These are phyloP conservation scores for Spodoptera littoralis DNA, from an alignment of 2,888 invertebrate species.

Conservation along the genomic window DNA sequence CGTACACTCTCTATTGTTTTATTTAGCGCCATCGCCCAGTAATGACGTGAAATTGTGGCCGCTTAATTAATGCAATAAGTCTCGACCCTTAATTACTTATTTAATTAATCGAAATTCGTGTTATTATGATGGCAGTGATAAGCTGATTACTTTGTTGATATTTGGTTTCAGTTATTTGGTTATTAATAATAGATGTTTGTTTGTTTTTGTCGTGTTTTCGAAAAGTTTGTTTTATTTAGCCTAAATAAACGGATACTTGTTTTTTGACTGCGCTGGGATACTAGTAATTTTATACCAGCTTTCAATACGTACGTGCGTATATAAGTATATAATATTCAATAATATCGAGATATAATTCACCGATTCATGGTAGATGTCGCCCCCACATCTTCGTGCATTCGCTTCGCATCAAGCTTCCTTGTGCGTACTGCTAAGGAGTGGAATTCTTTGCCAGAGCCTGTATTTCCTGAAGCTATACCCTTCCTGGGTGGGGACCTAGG, in stretches of 20 bases:
- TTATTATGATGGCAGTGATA: conserved; percentile 32
- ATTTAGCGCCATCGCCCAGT: conserved; percentile 42
- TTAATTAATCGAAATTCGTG: conserved; percentile 30
- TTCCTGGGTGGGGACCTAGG: no score
- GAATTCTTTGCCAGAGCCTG: no score
- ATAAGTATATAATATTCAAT: no score
- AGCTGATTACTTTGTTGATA: conserved; percentile 16
- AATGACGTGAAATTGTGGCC: conserved; percentile 41
- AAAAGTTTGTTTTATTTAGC: background rate
- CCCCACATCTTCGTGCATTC: no score
- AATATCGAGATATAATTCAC: no score
- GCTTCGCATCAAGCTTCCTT: no score
- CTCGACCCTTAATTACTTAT: conserved; percentile 33
- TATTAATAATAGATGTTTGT: conserved; percentile 8
- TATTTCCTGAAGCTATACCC: no score
- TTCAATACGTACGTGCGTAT: no score
- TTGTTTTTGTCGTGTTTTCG: conserved; percentile 1
- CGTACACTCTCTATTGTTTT: conserved; percentile 38
- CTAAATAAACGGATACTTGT: background rate
- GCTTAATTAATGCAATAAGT: conserved; percentile 48
- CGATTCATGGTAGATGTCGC: no score
- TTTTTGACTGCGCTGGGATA: no score
- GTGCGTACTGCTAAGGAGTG: no score
- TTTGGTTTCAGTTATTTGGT: conserved; percentile 17
- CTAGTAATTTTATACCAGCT: no score